Evolutionary conservation across 2,888 invertebrate genomes (phyloP).

Genomic region (Drosophila peninsularis): DNA sequence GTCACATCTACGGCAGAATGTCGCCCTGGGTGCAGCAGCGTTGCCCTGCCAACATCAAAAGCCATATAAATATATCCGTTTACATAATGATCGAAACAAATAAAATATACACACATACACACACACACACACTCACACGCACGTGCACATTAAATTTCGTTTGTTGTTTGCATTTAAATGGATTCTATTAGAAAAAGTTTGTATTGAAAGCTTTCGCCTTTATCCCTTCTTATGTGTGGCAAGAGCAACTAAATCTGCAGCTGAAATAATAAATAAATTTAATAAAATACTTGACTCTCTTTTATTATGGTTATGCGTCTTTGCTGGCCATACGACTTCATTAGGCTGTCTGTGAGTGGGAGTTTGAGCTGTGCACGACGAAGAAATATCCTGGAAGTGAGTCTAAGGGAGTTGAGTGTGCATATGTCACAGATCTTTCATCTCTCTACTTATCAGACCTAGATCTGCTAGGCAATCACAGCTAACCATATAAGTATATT

Average conservation of each 20-base stretch:
- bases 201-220: background rate
- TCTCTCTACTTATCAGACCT: too few species aligned
- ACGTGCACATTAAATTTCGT: conserved; percentile 10
- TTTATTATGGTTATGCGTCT: background rate
- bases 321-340: conserved; percentile 15
- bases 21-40: conserved; percentile 17
- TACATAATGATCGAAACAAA: conserved; percentile 26
- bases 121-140: background rate
- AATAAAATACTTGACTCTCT: conserved; percentile 2
- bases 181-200: conserved; percentile 24
- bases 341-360: background rate
- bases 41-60: conserved; percentile 48
- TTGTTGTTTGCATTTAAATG: conserved; percentile 46
- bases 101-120: conserved; percentile 1
- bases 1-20: conserved; percentile 45
- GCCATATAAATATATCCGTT: conserved; percentile 38
- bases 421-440: background rate
- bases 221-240: background rate
- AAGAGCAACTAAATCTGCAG: conserved; percentile 1
- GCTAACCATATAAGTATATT: too few species aligned
- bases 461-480: too few species aligned
- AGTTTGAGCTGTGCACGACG: background rate
- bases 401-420: background rate
- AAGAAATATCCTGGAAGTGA: background rate
- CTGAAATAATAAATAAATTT: conserved; percentile 11